These are phyloP conservation scores for Artibeus jamaicensis DNA, from an alignment of 2,797 vertebrate species.

Conservation along the genomic window DNA sequence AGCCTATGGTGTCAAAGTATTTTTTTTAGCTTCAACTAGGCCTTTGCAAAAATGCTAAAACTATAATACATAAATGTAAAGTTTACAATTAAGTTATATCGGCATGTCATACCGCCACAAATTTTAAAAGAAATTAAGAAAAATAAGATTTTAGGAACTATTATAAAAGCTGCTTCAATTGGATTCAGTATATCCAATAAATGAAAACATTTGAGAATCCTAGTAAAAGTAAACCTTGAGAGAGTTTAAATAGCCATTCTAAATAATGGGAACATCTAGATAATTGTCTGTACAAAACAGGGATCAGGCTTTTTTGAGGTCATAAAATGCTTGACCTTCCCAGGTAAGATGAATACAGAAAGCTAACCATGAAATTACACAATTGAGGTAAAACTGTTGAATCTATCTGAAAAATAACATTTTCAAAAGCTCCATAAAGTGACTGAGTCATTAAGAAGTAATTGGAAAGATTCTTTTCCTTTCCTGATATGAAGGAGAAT, in stretches of 20 bases:
- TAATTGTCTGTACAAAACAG: conserved; percentile 67
- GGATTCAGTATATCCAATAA: conserved; percentile 58
- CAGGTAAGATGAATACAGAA: conserved; percentile 61
- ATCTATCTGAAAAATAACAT: conserved; percentile 69
- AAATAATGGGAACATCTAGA: conserved; percentile 61
- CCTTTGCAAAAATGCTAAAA: not conserved
- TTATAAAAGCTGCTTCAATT: conserved; percentile 44
- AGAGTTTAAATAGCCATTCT: conserved; percentile 65
- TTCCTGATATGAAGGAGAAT: conserved; percentile 53
- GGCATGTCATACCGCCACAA: conserved; percentile 35
- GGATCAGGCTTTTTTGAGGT: conserved; percentile 63
- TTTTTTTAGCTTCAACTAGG: conserved; percentile 19
- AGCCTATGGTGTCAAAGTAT: conserved; percentile 28
- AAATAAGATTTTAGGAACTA: conserved; percentile 59
- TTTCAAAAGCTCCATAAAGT: conserved; percentile 74
- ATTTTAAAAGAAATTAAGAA: conserved; percentile 68
- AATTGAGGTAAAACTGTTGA: conserved; percentile 64
- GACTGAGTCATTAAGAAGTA: conserved; percentile 71
- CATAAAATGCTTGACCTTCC: conserved; percentile 73
- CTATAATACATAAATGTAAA: conserved; percentile 49
- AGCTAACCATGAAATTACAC: conserved; percentile 59
- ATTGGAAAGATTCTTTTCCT: conserved; percentile 62
- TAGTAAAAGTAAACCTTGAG: conserved; percentile 69
- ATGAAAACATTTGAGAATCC: conserved; percentile 68
- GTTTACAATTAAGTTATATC: conserved; percentile 62